Conservation (phyloP, 1,140 invertebrate species). For the Drosophila pachea region DNA sequence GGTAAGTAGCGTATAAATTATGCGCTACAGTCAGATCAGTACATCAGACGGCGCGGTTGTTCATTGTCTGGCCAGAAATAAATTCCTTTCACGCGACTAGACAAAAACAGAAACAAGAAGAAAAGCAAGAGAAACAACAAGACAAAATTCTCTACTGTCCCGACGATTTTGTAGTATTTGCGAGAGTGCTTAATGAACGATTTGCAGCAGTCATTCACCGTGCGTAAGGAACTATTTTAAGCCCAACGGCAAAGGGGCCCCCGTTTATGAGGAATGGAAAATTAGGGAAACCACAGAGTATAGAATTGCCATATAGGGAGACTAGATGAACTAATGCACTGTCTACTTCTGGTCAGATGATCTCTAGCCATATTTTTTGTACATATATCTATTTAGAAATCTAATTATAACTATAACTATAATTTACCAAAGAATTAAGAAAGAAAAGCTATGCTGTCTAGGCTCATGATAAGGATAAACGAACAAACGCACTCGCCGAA, state of each 20-base stretch:
- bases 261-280: background rate
- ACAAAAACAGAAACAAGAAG: no score
- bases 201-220: slow-evolving; percentile 12
- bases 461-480: no score
- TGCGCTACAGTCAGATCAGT: slow-evolving; percentile 13
- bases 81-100: slow-evolving; percentile 37
- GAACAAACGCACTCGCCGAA: no score
- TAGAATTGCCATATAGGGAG: no score
- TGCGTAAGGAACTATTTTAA: slow-evolving; percentile 9
- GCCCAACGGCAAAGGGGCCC: background rate
- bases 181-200: slow-evolving; percentile 5
- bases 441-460: no score
- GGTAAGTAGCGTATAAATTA: slow-evolving; percentile 53
- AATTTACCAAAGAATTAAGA: no score
- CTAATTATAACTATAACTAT: no score
- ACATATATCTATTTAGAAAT: no score
- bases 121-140: background rate
- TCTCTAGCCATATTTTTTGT: no score
- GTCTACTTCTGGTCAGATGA: no score
- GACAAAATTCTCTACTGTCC: slow-evolving; percentile 37
- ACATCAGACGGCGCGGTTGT: slow-evolving; percentile 25
- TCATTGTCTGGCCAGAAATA: slow-evolving; percentile 45
- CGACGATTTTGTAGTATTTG: slow-evolving; percentile 36
- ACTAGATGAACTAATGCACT: no score
- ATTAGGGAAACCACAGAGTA: no score